Conservation (phyloP, 92 coral and sea anemone genomes). For the Anthopleura xanthogrammica region DNA sequence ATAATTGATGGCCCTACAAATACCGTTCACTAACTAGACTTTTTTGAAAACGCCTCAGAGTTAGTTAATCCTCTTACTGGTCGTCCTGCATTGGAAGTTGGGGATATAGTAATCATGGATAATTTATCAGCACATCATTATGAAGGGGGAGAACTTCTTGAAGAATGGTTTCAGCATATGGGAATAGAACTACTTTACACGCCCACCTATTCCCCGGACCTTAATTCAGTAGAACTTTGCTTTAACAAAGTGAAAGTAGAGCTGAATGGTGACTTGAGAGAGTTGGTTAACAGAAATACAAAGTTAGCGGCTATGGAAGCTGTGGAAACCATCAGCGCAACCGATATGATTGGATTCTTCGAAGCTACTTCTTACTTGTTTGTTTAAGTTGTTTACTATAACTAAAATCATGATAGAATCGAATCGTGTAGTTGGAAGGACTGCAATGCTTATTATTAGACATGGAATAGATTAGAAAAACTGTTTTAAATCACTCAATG, state of each 20-base stretch:
- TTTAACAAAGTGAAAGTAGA: slow-evolving; percentile 39
- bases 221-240: not conserved
- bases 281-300: slow-evolving; percentile 7
- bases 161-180: slow-evolving; percentile 44
- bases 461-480: not conserved
- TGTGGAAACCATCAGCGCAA: slow-evolving; percentile 23
- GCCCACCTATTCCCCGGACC: slow-evolving; percentile 3
- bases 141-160: slow-evolving; percentile 49
- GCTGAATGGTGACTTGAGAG: slow-evolving; percentile 36
- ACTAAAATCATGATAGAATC: too few relatives aligned
- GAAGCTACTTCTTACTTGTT: slow-evolving; percentile 27
- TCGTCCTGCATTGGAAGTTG: slow-evolving; percentile 40
- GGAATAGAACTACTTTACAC: slow-evolving; percentile 30
- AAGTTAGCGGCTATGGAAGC: slow-evolving; percentile 24
- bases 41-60: slow-evolving; percentile 38
- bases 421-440: not conserved
- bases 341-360: slow-evolving; percentile 28
- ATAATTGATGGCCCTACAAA: slow-evolving; percentile 38
- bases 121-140: slow-evolving; percentile 48
- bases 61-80: slow-evolving; percentile 9
- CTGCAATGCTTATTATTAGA: not conserved
- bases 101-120: slow-evolving; percentile 54
- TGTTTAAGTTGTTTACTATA: not conserved
- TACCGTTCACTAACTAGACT: slow-evolving; percentile 22
- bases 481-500: too few relatives aligned